Base-by-base conservation (phyloP, 2,888 invertebrate genomes). In the Malacosoma neustria region DNA sequence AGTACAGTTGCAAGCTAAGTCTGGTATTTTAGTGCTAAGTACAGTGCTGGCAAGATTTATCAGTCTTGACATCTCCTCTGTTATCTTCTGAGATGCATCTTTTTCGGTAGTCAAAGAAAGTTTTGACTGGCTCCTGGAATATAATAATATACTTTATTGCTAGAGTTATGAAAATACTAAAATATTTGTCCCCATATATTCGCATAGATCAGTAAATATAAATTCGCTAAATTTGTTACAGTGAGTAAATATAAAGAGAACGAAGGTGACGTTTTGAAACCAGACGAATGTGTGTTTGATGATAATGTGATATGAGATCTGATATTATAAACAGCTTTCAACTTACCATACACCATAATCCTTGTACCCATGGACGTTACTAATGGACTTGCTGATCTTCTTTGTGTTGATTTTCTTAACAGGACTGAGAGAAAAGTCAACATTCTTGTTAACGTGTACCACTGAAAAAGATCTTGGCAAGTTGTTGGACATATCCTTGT, bases 21-120 rank as follows among this genome's bases (percentile, higher is more conserved):
- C 82, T 4, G 84, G 84, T 32, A 85, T 48, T 51, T 81, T 81
- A 6, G 82, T 85, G 53, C 74, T 70, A 13, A 85, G 68, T 37
- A 85, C 81, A 36, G 84, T 76, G 49, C 74, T 84, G 76, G 85
- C 84, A 76, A 85, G 84, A 68, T 70, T 79, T 40, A 81, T 81
- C 47, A 85, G 55, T 57, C 84, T 68, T 32, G 79, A 61, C 60
- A 84, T 80, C 66, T 85, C 84, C 55, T 81, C 80, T 2, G 69
- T 68, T 14, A 85, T 65, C 53, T 82, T 84, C 36, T 66, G 61
- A 3, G 64, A 51, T 14, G 64, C 57, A 35, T 81, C 79, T 36
- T 61, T 61, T 51, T 79, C 77, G 32, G 70, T 55, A n/a, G 65
- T 58, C 32, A 80, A 57, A 15, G 69, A 68, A 41, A 74, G 46